Evolutionary conservation across 1,140 invertebrate genomes (phyloP).

Genomic region (Drosophila tristis): DNA sequence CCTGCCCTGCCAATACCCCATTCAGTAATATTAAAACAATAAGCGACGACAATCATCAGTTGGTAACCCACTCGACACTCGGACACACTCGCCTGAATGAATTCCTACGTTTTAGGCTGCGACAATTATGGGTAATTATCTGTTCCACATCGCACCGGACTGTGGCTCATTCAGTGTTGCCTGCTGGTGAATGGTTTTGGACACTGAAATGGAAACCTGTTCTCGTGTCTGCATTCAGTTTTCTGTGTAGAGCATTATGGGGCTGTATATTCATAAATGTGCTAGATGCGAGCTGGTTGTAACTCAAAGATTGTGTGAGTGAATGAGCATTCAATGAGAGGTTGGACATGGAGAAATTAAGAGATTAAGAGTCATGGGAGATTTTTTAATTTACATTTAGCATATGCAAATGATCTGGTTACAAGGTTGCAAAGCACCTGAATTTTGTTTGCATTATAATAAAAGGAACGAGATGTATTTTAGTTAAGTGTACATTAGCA

Average conservation of each 20-base stretch:
- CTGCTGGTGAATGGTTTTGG: conserved; percentile 34
- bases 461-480: too few species aligned
- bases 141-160: conserved; percentile 48
- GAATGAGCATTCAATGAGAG: conserved; percentile 8
- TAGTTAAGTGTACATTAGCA: too few species aligned
- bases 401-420: too few species aligned
- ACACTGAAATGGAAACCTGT: conserved; percentile 37
- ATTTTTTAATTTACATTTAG: too few species aligned
- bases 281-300: not conserved
- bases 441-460: too few species aligned
- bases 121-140: conserved; percentile 79
- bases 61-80: conserved; percentile 33
- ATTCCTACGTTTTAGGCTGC: conserved; percentile 58
- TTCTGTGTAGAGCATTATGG: conserved; percentile 15
- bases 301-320: not conserved
- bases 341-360: not conserved
- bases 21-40: conserved; percentile 64
- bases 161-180: conserved; percentile 37
- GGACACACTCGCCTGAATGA: conserved; percentile 62
- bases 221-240: conserved; percentile 31
- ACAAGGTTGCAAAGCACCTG: too few species aligned
- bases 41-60: conserved; percentile 66
- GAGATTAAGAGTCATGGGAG: too few species aligned
- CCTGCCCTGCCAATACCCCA: conserved; percentile 29
- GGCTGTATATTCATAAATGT: not conserved